Percentiles rank a stretch among this genome's conserved stretches.
These are phyloP conservation scores for Astropecten irregularis DNA, from an alignment of 53 echinoderm and acorn worm species.

Conservation along the genomic window DNA sequence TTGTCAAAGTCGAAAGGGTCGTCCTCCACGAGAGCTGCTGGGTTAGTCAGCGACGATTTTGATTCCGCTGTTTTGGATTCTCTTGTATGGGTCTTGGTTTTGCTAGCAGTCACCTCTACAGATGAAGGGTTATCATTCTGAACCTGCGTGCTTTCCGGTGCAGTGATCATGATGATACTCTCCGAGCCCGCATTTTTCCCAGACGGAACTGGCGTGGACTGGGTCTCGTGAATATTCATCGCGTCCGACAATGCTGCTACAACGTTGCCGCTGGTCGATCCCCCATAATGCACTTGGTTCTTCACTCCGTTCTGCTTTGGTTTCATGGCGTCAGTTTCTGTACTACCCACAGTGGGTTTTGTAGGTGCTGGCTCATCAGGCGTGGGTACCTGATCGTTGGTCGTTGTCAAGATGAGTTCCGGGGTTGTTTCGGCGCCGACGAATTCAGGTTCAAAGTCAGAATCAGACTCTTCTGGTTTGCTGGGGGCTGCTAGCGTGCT, in stretches of 20 bases:
- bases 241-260: neutral
- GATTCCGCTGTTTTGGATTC: neutral
- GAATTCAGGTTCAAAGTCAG: constrained; percentile 43
- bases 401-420: too few relatives aligned
- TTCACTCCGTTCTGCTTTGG: neutral
- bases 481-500: constrained; percentile 1
- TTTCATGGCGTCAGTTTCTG: neutral
- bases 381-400: too few relatives aligned
- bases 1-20: constrained; percentile 49
- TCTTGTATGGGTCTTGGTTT: neutral
- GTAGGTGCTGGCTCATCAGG: too few relatives aligned
- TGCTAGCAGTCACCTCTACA: neutral
- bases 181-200: neutral
- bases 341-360: too few relatives aligned
- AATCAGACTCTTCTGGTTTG: constrained; percentile 23
- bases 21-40: neutral
- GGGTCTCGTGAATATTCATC: neutral
- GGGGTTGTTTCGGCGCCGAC: constrained; percentile 9
- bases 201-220: neutral
- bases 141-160: neutral
- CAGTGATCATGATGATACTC: neutral
- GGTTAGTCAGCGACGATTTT: neutral
- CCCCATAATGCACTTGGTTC: neutral
- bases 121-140: neutral
- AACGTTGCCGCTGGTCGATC: too few relatives aligned